Percentiles rank a stretch among this genome's conserved stretches.
Conservation (phyloP, 2,113 vertebrate genomes). For the Notothenia rossii region DNA sequence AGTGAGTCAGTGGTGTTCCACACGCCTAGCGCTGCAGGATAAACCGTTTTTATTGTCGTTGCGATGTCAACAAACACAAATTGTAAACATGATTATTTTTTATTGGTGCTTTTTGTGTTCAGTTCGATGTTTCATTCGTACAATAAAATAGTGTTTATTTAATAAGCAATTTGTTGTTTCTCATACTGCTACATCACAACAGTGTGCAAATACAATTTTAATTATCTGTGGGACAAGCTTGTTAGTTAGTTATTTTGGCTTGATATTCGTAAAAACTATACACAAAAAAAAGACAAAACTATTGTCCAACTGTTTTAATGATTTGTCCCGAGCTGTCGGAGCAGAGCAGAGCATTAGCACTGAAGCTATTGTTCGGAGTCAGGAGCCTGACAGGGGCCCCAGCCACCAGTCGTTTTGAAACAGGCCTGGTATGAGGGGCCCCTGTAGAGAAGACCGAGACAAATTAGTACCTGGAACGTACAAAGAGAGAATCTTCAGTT, state of each 20-base stretch:
- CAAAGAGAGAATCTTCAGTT: not conserved
- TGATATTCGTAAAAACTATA: not conserved
- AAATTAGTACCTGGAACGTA: conserved; percentile 16
- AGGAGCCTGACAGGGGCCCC: conserved; percentile 3
- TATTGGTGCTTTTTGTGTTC: too few species aligned
- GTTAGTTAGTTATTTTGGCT: not conserved
- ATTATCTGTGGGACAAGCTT: too few species aligned
- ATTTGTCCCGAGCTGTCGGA: conserved; percentile 3
- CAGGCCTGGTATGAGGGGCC: conserved; percentile 1
- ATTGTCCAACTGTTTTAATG: not conserved
- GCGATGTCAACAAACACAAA: too few species aligned
- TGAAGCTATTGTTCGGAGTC: conserved; percentile 29
- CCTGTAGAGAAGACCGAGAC: conserved; percentile 1
- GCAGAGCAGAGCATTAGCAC: conserved; percentile 9
- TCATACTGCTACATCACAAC: not conserved
- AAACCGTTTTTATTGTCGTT: too few species aligned
- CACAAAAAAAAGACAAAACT: not conserved
- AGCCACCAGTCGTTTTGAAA: conserved; percentile 6
- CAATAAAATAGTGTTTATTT: too few species aligned
- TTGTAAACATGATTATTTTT: too few species aligned
- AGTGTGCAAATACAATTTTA: not conserved
- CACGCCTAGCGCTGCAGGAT: too few species aligned
- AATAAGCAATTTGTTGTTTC: too few species aligned
- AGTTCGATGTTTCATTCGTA: too few species aligned
- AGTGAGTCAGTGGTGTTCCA: not conserved